phyloP scores from a whole-genome alignment of 2,888 invertebrate genomes.

The Blastobasis adustella region DNA sequence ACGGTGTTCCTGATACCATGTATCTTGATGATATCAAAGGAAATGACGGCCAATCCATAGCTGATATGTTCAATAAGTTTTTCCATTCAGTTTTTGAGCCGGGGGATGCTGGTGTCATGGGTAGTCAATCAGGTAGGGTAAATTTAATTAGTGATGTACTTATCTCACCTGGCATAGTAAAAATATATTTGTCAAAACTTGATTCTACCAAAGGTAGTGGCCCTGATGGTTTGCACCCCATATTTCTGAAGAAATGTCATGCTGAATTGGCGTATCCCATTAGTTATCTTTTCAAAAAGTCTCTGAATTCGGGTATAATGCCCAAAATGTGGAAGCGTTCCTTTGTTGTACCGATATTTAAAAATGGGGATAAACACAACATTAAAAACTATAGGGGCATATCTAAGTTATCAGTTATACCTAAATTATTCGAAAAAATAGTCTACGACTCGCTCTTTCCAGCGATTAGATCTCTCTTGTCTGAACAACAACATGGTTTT shows the following conservation, averaged over 20 bases:
- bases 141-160: neutral
- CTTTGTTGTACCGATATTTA: neutral
- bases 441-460: conserved; percentile 2
- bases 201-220: conserved; percentile 2
- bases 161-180: neutral
- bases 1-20: neutral
- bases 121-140: neutral
- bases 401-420: conserved; percentile 1
- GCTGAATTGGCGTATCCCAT: neutral
- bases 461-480: neutral
- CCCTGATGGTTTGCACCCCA: conserved; percentile 1
- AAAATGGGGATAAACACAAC: neutral
- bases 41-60: neutral
- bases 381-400: conserved; percentile 1
- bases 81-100: conserved; percentile 3
- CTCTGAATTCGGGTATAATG: neutral
- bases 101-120: neutral
- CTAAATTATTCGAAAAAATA: conserved; percentile 4
- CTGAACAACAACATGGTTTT: conserved; percentile 10
- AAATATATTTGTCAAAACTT: neutral
- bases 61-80: neutral
- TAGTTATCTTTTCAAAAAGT: neutral
- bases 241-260: neutral
- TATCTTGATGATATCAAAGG: neutral
- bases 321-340: neutral